Base-by-base conservation (phyloP, 2,797 vertebrate species). In the Heterohyrax brucei region DNA sequence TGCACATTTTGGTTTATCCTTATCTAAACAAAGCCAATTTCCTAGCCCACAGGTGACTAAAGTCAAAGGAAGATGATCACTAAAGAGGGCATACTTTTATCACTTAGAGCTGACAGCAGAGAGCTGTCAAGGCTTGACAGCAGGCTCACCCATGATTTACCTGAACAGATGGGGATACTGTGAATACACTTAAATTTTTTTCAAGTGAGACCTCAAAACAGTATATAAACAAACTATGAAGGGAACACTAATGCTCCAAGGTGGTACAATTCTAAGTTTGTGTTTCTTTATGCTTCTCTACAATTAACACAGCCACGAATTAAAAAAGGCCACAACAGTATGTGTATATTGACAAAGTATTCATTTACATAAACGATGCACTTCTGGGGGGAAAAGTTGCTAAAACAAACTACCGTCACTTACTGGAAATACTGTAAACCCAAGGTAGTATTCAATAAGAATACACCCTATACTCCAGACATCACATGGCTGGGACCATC, bases 391-490 rank as follows among this genome's bases (percentile, higher is more conserved):
- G 13, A 7, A 92, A 81, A 86, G n/a, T 3, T 33, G 62, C 0
- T 61, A 21, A 64, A 93, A 89, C 4, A 50, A 8, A 84, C 30
- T 9, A 4, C 1, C 59, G 64, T 56, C 68, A 97, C 98, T 84
- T 97, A 99, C 99, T 98, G 99, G 99, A 98, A 99, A 99, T 12
- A 99, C 99, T 0, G 99, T 99, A 86, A 98, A 98, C 76, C 99
- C 99, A n/a, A 99, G 98, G 91, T 99, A 99, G 94, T 99, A 99
- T 82, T 99, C 99, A 3, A 99, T 99, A 91, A 99, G 98, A 95
- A 99, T 99, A 86, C 99, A 99, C 7, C 99, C 99, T 22, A 99
- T 98, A 92, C 99, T 99, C 99, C 99, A 99, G 53, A 99, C 99
- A 50, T 99, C 99, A 97, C 99, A 99, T 0, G 99, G 98, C 1